phyloP scores from a whole-genome alignment of 1,140 invertebrate genomes.

The Sitophilus oryzae region DNA sequence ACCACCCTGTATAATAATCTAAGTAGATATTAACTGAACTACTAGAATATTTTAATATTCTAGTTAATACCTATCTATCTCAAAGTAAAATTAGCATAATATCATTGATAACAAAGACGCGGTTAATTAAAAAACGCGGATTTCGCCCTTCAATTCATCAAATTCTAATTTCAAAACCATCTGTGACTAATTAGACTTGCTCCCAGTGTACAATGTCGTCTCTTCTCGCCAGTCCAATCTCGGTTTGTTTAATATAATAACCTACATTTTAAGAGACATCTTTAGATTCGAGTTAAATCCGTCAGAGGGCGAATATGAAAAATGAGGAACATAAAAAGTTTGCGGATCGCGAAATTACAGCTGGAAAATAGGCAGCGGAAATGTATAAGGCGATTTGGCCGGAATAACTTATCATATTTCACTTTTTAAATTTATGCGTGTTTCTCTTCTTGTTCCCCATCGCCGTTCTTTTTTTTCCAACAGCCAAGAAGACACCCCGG shows the following conservation, averaged over 20 bases:
- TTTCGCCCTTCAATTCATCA: too few relatives aligned
- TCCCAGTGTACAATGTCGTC: neutral
- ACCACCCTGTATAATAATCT: too few relatives aligned
- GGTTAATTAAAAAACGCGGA: too few relatives aligned
- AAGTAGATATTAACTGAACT: too few relatives aligned
- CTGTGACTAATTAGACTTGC: neutral
- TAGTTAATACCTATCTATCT: too few relatives aligned
- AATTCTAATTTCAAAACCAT: too few relatives aligned
- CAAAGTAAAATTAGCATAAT: too few relatives aligned
- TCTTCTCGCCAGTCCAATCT: neutral
- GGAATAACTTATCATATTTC: slow-evolving; percentile 27
- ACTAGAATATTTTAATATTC: too few relatives aligned
- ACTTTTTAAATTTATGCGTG: slow-evolving; percentile 27
- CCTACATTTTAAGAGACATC: slow-evolving; percentile 11
- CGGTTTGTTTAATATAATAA: slow-evolving; percentile 16
- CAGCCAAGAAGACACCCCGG: neutral
- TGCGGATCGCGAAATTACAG: slow-evolving; percentile 26
- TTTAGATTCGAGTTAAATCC: slow-evolving; percentile 9
- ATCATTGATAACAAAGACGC: too few relatives aligned
- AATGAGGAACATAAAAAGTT: slow-evolving; percentile 26
- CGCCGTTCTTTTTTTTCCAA: too few relatives aligned
- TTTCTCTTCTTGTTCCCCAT: slow-evolving; percentile 8
- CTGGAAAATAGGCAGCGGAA: slow-evolving; percentile 25
- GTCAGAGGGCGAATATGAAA: slow-evolving; percentile 17
- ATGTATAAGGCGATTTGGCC: slow-evolving; percentile 26